Evolutionary conservation across 2,888 invertebrate genomes (phyloP).

Genomic region (Zele albiditarsus): DNA sequence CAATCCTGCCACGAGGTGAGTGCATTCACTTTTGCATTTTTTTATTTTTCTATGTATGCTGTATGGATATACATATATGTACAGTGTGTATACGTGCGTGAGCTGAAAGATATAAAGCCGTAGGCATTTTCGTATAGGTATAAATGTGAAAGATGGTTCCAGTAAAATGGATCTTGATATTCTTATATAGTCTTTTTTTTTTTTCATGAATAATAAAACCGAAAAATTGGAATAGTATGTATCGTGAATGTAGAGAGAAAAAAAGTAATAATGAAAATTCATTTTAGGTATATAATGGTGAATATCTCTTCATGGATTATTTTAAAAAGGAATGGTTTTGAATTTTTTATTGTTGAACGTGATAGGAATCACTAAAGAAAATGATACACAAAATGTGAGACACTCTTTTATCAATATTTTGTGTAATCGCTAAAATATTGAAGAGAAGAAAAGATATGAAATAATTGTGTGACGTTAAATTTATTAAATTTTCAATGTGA

Average conservation of each 20-base stretch:
- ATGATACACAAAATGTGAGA: too few relatives aligned
- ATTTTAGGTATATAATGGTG: too few relatives aligned
- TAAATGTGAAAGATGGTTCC: background rate
- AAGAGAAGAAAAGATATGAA: too few relatives aligned
- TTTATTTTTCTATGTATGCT: constrained; percentile 5
- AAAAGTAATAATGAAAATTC: background rate
- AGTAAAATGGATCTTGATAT: background rate
- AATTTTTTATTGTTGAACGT: too few relatives aligned
- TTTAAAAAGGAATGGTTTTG: too few relatives aligned
- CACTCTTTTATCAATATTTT: too few relatives aligned
- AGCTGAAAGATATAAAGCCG: constrained; percentile 2
- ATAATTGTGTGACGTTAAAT: too few relatives aligned
- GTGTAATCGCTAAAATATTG: too few relatives aligned
- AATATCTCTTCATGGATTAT: too few relatives aligned
- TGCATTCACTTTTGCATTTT: constrained; percentile 33
- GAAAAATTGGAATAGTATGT: background rate
- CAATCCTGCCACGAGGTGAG: constrained; percentile 69
- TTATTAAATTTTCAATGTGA: too few relatives aligned
- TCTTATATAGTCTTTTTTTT: background rate
- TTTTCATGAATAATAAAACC: background rate
- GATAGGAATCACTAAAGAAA: too few relatives aligned
- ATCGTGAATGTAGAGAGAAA: background rate
- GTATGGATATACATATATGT: background rate
- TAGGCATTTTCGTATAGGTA: constrained; percentile 28
- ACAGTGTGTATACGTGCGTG: background rate